Evolutionary conservation across 2,113 vertebrate genomes (phyloP).

Genomic region (Nothobranchius furzeri): DNA sequence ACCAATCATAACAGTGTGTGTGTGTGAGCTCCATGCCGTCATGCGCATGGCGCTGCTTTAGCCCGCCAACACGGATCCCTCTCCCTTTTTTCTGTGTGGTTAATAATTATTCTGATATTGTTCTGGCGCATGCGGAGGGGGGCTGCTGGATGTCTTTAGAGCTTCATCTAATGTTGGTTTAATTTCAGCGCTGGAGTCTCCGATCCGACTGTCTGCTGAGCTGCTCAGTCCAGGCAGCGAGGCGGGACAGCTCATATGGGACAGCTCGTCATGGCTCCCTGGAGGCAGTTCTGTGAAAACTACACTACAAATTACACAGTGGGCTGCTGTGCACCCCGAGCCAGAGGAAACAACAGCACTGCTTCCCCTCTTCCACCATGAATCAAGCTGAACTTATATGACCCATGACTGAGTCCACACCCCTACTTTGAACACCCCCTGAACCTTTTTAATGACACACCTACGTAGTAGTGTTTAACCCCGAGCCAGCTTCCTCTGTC

Average conservation of each 20-base stretch:
- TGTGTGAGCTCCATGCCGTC: conserved; percentile 49
- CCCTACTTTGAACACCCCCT: conserved; percentile 49
- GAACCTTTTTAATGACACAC: conserved; percentile 66
- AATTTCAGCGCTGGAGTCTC: conserved; percentile 64
- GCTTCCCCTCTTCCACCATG: conserved; percentile 57
- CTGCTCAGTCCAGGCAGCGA: too few relatives aligned
- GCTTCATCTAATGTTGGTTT: conserved; percentile 65
- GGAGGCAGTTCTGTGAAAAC: conserved; percentile 67
- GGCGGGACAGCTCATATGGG: conserved; percentile 39
- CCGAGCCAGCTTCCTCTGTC: conserved; percentile 53
- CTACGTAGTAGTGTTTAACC: conserved; percentile 51
- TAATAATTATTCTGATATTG: conserved; percentile 73
- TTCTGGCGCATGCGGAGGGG: conserved; percentile 53
- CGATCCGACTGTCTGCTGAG: conserved; percentile 45
- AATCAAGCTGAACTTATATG: conserved; percentile 70
- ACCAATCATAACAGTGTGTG: conserved; percentile 63
- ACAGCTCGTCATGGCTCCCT: conserved; percentile 65
- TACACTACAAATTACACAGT: conserved; percentile 76
- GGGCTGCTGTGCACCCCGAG: conserved; percentile 66
- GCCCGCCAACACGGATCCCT: conserved; percentile 43
- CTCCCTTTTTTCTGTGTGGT: conserved; percentile 45
- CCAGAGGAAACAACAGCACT: conserved; percentile 74
- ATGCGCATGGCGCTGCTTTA: conserved; percentile 66
- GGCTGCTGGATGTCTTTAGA: conserved; percentile 68
- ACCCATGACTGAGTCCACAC: conserved; percentile 63